Base-by-base conservation (phyloP, 2,888 invertebrate genomes). In the Orthonychiurus folsomi region DNA sequence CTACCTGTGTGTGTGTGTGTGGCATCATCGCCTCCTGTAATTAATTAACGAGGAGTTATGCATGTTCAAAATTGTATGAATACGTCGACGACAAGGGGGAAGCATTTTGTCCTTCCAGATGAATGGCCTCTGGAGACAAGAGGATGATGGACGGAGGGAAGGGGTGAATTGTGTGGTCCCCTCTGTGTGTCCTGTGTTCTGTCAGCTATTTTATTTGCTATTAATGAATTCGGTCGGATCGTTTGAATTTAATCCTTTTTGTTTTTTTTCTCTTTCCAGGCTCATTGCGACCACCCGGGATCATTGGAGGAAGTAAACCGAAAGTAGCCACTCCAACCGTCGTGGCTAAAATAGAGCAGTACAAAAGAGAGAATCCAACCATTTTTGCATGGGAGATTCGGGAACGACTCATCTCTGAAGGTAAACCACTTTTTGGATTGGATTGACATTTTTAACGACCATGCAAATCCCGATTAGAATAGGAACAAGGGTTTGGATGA, bases 381-480 rank as follows among this genome's bases (percentile, higher is more conserved):
- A 95, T 96, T 76, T 97, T 96, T 78, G 96, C 96, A 56, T 97
- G 96, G 96, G 96, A 97, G 83, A 96, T 96, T 73, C 83, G 96
- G 63, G 96, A 97, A 80, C 84, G 93, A 78, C 86, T 96, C 68
- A 92, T 96, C 75, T 89, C 91, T 69, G 95, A 96, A 87, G 93
- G 94, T 94, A 83, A 84, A 66, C 20, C 52, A 23, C 52, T 52
- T 52, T 23, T n/a, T 48, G 12, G 15, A 23, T 12, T 37, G 15
- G 15, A 9, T 37, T 37, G 37, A 5, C 37, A 37, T 37, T 37
- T n/a, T n/a, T n/a, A n/a, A n/a, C n/a, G n/a, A n/a, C n/a, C n/a
- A n/a, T 37, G 37, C 37, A 5, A 37, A 37, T 37, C 37, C 37
- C 37, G 15, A 37, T 37, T 37, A 37, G 37, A 5, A 37, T 37